Evolutionary conservation across 2,797 vertebrate genomes (phyloP).

Genomic region (Mastacembelus armatus): DNA sequence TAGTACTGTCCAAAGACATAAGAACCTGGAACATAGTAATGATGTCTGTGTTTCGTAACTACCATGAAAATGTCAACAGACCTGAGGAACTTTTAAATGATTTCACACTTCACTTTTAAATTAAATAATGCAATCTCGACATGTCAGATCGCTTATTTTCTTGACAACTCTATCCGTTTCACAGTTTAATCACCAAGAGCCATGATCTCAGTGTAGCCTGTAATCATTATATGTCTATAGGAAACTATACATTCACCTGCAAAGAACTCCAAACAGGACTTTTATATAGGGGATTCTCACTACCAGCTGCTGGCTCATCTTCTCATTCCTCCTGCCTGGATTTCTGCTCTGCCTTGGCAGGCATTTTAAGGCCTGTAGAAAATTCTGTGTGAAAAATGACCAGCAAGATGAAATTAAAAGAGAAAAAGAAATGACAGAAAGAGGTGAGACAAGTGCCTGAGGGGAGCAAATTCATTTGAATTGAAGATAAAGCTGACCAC

Average conservation of each 20-base stretch:
- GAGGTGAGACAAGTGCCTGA: conserved; percentile 55
- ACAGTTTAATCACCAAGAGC: conserved; percentile 16
- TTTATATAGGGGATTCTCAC: conserved; percentile 32
- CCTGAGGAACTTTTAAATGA: background rate
- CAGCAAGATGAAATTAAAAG: conserved; percentile 63
- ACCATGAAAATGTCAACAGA: conserved; percentile 1
- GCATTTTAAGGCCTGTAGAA: conserved; percentile 39
- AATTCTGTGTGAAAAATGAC: conserved; percentile 68
- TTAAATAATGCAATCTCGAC: conserved; percentile 13
- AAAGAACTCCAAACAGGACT: conserved; percentile 37
- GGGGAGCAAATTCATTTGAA: conserved; percentile 61
- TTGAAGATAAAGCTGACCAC: conserved; percentile 63
- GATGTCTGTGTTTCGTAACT: background rate
- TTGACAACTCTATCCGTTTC: conserved; percentile 11
- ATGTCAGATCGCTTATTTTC: conserved; percentile 12
- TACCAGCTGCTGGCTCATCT: conserved; percentile 40
- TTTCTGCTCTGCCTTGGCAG: conserved; percentile 51
- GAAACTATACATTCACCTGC: conserved; percentile 35
- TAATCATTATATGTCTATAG: conserved; percentile 27
- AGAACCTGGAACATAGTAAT: background rate
- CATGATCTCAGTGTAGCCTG: conserved; percentile 6
- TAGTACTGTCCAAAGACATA: background rate
- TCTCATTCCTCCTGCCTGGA: conserved; percentile 27
- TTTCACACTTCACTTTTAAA: too few relatives aligned
- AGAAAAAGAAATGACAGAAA: conserved; percentile 64